Base-by-base conservation (phyloP, 2,888 invertebrate genomes). In the Adelphocoris suturalis region DNA sequence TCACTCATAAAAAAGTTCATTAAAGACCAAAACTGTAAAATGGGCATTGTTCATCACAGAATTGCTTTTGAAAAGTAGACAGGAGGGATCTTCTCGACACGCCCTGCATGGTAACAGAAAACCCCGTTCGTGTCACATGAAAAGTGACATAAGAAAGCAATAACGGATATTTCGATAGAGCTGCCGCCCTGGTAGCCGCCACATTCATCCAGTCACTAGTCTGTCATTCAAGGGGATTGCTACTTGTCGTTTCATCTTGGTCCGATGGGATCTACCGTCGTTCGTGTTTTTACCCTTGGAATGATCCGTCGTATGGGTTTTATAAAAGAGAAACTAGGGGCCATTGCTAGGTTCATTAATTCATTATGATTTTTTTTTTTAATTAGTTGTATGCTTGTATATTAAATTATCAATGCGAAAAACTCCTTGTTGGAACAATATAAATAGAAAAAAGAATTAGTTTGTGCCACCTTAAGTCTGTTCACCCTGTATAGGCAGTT, bases 151-250 rank as follows among this genome's bases (percentile, higher is more conserved):
- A 57, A n/a, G 57, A 57, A 57, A 57, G 57, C 57, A 57, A 57
- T 57, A 57, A 57, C n/a, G 57, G 57, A 57, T 57, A 57, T 57
- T 57, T 57, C 57, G 57, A 57, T n/a, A 57, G 57, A 57, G 57
- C 57, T n/a, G 16, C 57, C 57, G 19, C n/a, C 52, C 13, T 12
- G 52, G 52, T 2, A 2, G 52, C 4, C 13, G 2, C 48, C 52
- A 11, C 2, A 52, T 16, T 52, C 12, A 52, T 16, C 52, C 14
- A 52, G 52, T 52, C 52, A 52, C 52, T 52, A 14, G 52, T 52
- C 52, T 14, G 16, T 37, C 37, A 37, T 37, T 7, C 37, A 7
- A n/a, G 37, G 37, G 37, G 37, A 37, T 37, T 37, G 37, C 37
- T 37, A 37, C 3, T 37, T 37, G 37, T 37, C 37, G 12, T 3